A percentile compares a stretch with the other conserved stretches of the same genome.
These are phyloP conservation scores for Oncorhynchus nerka DNA, from an alignment of 2,113 vertebrate species.

Conservation along the genomic window DNA sequence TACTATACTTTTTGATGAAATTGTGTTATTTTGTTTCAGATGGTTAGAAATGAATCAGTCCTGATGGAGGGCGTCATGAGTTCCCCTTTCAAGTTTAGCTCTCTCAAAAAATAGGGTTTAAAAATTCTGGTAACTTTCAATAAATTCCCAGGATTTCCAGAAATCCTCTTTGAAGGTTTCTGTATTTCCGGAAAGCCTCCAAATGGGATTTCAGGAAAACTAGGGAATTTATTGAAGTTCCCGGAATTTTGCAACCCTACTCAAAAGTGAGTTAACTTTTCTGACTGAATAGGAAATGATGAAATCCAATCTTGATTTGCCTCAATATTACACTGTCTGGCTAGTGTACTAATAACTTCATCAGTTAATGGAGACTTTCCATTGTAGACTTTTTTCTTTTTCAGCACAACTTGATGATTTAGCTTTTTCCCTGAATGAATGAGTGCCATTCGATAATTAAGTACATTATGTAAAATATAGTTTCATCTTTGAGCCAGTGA, in stretches of 20 bases:
- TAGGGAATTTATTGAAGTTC: too few species aligned
- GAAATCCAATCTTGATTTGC: not conserved
- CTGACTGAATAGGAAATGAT: not conserved
- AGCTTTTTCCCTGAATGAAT: not conserved
- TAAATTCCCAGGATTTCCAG: too few species aligned
- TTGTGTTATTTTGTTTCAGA: not conserved
- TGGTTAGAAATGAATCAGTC: constrained; percentile 59
- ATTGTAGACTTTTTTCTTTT: not conserved
- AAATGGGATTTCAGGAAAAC: too few species aligned
- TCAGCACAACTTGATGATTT: not conserved
- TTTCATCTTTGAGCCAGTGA: not conserved
- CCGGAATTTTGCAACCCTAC: too few species aligned
- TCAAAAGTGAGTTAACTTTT: constrained; percentile 68
- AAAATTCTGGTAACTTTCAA: too few species aligned
- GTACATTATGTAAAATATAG: not conserved
- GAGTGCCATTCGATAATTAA: not conserved
- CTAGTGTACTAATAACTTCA: not conserved
- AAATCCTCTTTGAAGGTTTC: too few species aligned
- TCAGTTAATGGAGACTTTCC: not conserved
- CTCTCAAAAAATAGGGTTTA: constrained; percentile 47
- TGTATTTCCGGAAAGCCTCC: too few species aligned
- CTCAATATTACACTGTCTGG: not conserved
- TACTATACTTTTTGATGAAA: too few species aligned
- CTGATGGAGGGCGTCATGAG: constrained; percentile 75
- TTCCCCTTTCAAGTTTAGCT: constrained; percentile 82